Conservation (phyloP, 2,888 invertebrate species). For the Hemicrepidius hirtus region DNA sequence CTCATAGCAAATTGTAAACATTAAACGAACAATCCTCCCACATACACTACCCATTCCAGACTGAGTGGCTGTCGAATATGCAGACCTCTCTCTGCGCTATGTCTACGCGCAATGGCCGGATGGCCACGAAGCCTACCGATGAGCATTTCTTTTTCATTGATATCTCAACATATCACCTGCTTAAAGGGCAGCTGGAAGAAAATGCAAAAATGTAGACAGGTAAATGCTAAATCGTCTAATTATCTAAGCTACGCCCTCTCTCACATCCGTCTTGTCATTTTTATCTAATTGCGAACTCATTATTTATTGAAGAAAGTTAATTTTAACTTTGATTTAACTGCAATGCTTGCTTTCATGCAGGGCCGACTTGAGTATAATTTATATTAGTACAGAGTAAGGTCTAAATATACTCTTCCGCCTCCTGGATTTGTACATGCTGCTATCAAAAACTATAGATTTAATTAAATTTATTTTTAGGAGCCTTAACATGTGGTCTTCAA, state of each 20-base stretch:
- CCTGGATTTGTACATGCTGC: no score
- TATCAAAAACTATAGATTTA: no score
- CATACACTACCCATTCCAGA: constrained; percentile 48
- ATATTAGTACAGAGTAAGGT: no score
- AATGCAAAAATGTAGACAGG: constrained; percentile 42
- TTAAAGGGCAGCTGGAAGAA: constrained; percentile 32
- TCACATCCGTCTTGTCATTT: background rate
- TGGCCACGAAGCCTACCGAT: constrained; percentile 46
- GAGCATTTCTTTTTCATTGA: constrained; percentile 43
- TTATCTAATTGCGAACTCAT: no score
- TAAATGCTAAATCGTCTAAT: constrained; percentile 39
- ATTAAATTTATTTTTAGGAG: no score
- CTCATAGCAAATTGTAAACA: constrained; percentile 60
- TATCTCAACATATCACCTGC: constrained; percentile 42
- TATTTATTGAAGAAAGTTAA: no score
- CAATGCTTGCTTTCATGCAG: no score
- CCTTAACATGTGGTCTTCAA: no score
- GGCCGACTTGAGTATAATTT: no score
- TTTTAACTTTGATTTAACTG: no score
- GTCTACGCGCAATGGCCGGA: constrained; percentile 51
- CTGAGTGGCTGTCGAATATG: constrained; percentile 44
- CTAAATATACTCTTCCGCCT: no score
- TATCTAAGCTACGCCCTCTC: background rate
- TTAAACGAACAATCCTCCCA: constrained; percentile 41
- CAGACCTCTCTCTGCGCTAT: constrained; percentile 40